Base-by-base conservation (phyloP, 1,140 invertebrate genomes). In the Drosophila albomicans region DNA sequence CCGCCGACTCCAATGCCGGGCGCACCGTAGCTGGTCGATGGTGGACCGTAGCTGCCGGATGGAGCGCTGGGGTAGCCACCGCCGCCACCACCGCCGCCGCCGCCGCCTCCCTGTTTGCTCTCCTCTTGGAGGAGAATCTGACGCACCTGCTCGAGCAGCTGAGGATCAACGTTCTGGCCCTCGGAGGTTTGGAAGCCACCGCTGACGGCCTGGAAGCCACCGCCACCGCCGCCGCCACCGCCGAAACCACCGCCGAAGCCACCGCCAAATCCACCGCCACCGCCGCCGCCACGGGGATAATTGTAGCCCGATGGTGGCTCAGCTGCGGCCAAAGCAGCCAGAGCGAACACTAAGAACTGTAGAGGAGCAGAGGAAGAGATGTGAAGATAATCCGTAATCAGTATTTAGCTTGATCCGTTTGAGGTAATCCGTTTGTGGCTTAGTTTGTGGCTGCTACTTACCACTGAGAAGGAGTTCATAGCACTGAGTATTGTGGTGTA, bases 71-170 rank as follows among this genome's bases (percentile, higher is more conserved):
- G 91, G 79, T 67, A 91, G 63, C 68, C 93, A 92, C 79, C 93
- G 85, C 51, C 93, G 84, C 78, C 94, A 79, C 93, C 94, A 92
- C 76, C 89, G 2, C 82, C 87, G 74, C 81, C 91, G 71, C 65
- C 91, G 8, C 92, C 92, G 30, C 93, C 93, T 13, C 93, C 89
- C 3, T 94, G 92, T 69, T 94, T 95, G 90, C 95, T 94, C 93
- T 97, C 96, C 91, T 97, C 96, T 87, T 96, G 96, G 69, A 97
- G 93, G 54, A 97, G 94, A 88, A 97, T 96, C 92, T 96, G 95
- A 78, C 96, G 95, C 80, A 97, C 95, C 92, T 97, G 96, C 89
- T 97, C 96, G 58, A 97, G 93, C 61, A 97, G 94, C 69, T 95
- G 94, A 45, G 94, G 94, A 93, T 97, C 96, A 51, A 97, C 96